phyloP scores from a whole-genome alignment of 1,140 invertebrate genomes.

The Steinernema khuongi region DNA sequence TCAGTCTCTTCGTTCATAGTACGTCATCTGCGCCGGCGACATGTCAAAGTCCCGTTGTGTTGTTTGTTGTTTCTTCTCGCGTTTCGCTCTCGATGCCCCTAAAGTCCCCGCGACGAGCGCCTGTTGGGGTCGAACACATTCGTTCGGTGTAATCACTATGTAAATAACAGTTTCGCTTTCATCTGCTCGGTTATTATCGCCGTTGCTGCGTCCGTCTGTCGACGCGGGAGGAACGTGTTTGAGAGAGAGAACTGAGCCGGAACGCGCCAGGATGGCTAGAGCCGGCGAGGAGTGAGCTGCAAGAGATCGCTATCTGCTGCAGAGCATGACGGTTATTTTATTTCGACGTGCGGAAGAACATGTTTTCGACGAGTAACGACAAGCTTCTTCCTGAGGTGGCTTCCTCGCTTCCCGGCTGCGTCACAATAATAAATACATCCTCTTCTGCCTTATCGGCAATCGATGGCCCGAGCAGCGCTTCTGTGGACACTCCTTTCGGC shows the following conservation, averaged over 20 bases:
- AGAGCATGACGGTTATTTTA: neutral
- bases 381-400: neutral
- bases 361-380: neutral
- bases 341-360: neutral
- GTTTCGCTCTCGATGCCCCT: neutral
- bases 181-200: constrained; percentile 8
- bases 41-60: neutral
- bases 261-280: neutral
- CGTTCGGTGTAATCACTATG: neutral
- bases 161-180: constrained; percentile 17
- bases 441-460: constrained; percentile 4
- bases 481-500: too few relatives aligned
- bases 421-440: constrained; percentile 10
- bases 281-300: neutral
- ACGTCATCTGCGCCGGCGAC: neutral
- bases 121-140: constrained; percentile 1
- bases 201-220: neutral
- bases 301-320: constrained; percentile 10
- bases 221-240: neutral
- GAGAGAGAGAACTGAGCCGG: neutral
- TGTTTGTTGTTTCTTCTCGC: neutral
- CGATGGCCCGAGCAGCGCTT: too few relatives aligned
- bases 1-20: neutral
- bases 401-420: neutral
- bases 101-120: neutral